Evolutionary conservation across 2,888 invertebrate species (phyloP), one percentile per base, ranked within the genome.

Genomic region (Pachycephus smyrnensis): DNA sequence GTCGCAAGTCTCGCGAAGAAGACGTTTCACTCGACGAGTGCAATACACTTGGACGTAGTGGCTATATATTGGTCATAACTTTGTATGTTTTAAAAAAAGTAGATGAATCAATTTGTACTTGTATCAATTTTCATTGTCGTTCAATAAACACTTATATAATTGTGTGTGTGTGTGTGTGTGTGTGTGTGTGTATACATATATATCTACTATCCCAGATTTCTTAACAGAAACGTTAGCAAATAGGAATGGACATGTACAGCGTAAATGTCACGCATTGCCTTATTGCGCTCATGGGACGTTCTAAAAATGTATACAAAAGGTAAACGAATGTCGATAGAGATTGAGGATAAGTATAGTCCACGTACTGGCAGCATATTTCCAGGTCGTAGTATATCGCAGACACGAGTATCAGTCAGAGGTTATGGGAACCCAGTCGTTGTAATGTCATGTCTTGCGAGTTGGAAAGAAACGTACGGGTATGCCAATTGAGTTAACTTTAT

Each of bases 291-390:
- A 23, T 23, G 55, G 55, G 55, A 23, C 55, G 55, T 23, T 55
- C 55, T 55, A 23, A 55, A 55, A 55, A 23, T 76, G 75, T 77
- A 79, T 79, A 81, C 75, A 78, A 82, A 81, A 83, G 82, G 80
- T 78, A 80, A 85, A 81, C 80, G 80, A 79, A 80, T 73, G 81
- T 77, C 80, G 81, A 75, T 84, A 80, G 84, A 55, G 23, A 85
- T 86, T 80, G 75, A 73, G 80, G 86, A 86, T 85, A 85, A 85
- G 83, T 83, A 82, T 76, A 86, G 84, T 80, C 80, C 83, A 81
- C 82, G 83, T 80, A 83, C 80, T 81, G 77, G 75, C 83, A 77
- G 78, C 80, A 80, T 85, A 55, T 55, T 55, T 55, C 9, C 23
- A 55, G 55, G 55, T 55, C 55, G 55, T 23, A 1, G 9, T 55